phyloP scores from a whole-genome alignment of 2,888 invertebrate species.

The Graphium colonna region DNA sequence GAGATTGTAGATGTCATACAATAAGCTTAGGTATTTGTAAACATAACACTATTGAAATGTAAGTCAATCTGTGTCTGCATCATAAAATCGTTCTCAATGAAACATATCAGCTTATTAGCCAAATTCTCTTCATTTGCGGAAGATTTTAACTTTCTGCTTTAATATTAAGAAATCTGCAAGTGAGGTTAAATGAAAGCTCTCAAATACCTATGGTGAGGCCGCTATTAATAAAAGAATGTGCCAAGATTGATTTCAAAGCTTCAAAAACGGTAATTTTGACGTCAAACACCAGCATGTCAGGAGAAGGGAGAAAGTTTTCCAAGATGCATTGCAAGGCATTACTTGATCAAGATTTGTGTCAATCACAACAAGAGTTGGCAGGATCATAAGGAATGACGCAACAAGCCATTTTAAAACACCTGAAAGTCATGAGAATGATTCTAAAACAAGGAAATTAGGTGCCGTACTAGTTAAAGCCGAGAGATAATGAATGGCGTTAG shows the following conservation, averaged over 20 bases:
- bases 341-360: constrained; percentile 11
- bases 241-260: constrained; percentile 1
- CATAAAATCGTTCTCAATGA: not conserved
- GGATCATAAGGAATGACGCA: constrained; percentile 9
- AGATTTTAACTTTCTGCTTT: not conserved
- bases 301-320: not conserved
- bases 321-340: not conserved
- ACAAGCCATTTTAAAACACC: constrained; percentile 15
- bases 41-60: too few relatives aligned
- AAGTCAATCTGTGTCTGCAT: not conserved
- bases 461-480: too few relatives aligned
- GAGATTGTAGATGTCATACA: too few relatives aligned
- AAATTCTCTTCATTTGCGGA: not conserved
- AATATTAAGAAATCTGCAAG: not conserved
- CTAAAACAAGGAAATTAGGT: not conserved
- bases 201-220: too few relatives aligned
- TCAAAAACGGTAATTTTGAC: not conserved
- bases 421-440: constrained; percentile 14
- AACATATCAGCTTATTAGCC: not conserved
- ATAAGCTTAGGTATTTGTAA: too few relatives aligned
- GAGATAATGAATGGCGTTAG: constrained; percentile 10
- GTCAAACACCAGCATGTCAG: too few relatives aligned
- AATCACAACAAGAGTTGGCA: constrained; percentile 18
- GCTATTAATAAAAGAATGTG: not conserved
- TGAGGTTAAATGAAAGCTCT: too few relatives aligned